Percentiles rank a stretch among this genome's conserved stretches.
phyloP scores from a whole-genome alignment of 2,888 invertebrate genomes.

The Aplocera efformata region DNA sequence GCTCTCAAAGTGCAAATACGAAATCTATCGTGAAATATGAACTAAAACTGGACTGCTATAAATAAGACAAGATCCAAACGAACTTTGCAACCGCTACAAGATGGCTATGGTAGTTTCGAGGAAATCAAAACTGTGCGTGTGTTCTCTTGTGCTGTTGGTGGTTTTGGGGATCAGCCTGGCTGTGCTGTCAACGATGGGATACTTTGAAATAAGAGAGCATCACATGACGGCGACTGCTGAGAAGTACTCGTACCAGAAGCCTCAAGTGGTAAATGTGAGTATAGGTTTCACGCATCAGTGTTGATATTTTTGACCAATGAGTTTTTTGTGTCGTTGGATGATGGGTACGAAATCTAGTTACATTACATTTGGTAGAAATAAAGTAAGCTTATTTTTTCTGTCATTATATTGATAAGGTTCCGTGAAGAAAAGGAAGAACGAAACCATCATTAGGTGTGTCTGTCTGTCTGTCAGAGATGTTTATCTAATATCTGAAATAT shows the following conservation, averaged over 20 bases:
- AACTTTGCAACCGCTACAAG: conserved; percentile 29
- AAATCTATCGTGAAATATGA: conserved; percentile 9
- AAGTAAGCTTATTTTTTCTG: no score
- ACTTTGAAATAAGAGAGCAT: conserved; percentile 39
- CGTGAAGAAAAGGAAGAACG: no score
- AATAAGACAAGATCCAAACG: conserved; percentile 15
- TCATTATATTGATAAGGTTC: no score
- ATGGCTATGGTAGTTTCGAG: conserved; percentile 71
- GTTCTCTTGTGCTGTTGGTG: conserved; percentile 49
- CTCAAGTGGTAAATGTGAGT: conserved; percentile 45
- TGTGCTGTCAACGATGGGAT: conserved; percentile 51
- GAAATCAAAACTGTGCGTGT: conserved; percentile 59
- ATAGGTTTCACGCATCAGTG: no score
- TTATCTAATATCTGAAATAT: no score
- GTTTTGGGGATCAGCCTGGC: conserved; percentile 55
- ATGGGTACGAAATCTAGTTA: no score
- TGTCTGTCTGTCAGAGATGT: no score
- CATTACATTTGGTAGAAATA: no score
- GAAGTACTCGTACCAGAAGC: conserved; percentile 50
- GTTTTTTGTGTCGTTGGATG: no score
- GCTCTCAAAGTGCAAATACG: background rate
- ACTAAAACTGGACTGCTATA: conserved; percentile 15
- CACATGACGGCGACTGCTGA: conserved; percentile 50
- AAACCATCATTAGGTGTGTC: no score
- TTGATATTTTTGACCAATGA: no score